Evolutionary conservation across 2,113 vertebrate genomes (phyloP), one percentile per base, ranked within the genome.

Genomic region (Coptodon bakossiorum): DNA sequence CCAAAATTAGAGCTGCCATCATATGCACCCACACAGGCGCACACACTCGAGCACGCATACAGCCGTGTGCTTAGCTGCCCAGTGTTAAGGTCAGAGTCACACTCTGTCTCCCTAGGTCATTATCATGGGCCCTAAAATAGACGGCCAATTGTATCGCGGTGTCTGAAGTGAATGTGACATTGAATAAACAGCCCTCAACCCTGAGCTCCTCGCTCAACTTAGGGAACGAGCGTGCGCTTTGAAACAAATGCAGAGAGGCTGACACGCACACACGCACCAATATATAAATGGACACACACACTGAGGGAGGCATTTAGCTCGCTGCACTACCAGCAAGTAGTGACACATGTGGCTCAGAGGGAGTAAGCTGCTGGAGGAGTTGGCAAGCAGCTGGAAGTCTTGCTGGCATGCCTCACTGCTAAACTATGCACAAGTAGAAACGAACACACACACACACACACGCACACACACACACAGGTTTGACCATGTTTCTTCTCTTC

Each of bases 91-190:
- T 95, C 93, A 94, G 90, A 92, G 94, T 95, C 91, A 89, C 94
- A 93, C 92, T 93, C 93, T 92, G 93, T 93, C 92, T 95, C 92
- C 92, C 84, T 59, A 90, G 93, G 94, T 95, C 95, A 95, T 96
- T 96, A 94, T 95, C 92, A 90, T 76, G 81, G 59, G 81, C 82
- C 87, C 88, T 40, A 89, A 94, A 95, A 95, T 95, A 95, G 94
- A 94, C 92, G 31, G 89, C 92, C 93, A 93, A 92, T 95, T 94
- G 93, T 94, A 93, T 94, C 91, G 80, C 88, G 40, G 89, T 50
- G 90, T 91, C 86, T 92, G 88, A 95, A 95, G 92, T 85, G 92
- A 92, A 90, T 92, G 89, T 95, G 95, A 95, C 94, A 96, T 94
- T 93, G 90, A 91, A 93, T 93, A 95, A 95, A 95, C 94, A 85